phyloP scores from a whole-genome alignment of 2,888 invertebrate species.

The Nasonovia ribisnigri region DNA sequence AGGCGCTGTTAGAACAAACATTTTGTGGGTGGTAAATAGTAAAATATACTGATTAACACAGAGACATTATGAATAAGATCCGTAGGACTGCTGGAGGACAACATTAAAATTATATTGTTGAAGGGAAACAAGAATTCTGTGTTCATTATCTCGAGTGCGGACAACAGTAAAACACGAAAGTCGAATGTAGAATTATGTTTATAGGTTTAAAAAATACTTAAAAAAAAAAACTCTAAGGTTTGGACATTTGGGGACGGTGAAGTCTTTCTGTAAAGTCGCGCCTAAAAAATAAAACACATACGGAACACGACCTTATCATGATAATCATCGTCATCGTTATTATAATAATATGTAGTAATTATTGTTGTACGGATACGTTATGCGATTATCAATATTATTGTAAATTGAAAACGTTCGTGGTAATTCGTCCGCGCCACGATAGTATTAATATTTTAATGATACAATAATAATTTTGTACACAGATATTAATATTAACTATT shows the following conservation, averaged over 20 bases:
- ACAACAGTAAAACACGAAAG: neutral
- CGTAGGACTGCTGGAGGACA: neutral
- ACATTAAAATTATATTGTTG: neutral
- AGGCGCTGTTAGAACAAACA: neutral
- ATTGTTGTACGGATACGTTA: neutral
- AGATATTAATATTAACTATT: neutral
- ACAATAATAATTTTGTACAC: neutral
- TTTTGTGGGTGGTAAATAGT: neutral
- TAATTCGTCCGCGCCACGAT: neutral
- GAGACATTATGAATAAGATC: neutral
- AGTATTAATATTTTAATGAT: neutral
- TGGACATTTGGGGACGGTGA: neutral
- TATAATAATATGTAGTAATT: too few relatives aligned
- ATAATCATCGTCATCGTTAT: neutral
- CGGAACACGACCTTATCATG: neutral
- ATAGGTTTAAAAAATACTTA: neutral
- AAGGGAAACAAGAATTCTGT: neutral
- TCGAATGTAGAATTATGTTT: neutral
- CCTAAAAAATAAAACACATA: neutral
- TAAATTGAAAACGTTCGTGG: neutral
- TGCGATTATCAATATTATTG: neutral
- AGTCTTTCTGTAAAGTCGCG: neutral
- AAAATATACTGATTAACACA: neutral
- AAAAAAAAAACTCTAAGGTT: neutral
- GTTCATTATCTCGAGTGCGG: neutral